Conservation (phyloP, 2,113 vertebrate species). For the Apistogramma diplotaenia region DNA sequence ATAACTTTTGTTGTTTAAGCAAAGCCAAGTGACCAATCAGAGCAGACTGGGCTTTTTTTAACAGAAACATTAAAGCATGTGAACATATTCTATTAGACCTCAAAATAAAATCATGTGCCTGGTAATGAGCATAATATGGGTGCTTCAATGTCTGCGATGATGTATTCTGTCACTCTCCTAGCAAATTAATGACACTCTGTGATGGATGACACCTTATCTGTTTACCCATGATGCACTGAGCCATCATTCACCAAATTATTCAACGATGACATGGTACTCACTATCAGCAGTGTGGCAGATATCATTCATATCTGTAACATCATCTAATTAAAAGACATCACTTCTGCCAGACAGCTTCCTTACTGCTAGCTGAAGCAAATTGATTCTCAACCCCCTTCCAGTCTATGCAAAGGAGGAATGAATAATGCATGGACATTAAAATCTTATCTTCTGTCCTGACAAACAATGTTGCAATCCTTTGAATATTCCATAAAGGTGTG, state of each 20-base stretch:
- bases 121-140: not conserved
- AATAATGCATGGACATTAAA: constrained; percentile 72
- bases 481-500: constrained; percentile 63
- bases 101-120: not conserved
- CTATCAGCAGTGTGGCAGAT: constrained; percentile 53
- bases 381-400: constrained; percentile 43
- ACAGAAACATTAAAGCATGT: not conserved
- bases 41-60: not conserved
- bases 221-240: constrained; percentile 58
- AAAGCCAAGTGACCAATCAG: not conserved
- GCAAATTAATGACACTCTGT: constrained; percentile 42
- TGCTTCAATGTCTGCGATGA: not conserved
- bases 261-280: constrained; percentile 30
- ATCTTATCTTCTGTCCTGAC: constrained; percentile 65
- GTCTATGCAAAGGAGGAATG: constrained; percentile 52
- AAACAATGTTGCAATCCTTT: constrained; percentile 64
- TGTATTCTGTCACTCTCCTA: constrained; percentile 2
- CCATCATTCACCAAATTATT: constrained; percentile 51
- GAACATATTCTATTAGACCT: not conserved
- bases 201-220: constrained; percentile 64
- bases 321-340: constrained; percentile 73
- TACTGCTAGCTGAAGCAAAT: constrained; percentile 56
- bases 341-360: constrained; percentile 61
- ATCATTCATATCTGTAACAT: constrained; percentile 69
- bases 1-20: not conserved